phyloP scores from a whole-genome alignment of 2,797 vertebrate genomes.

The Spondyliosoma cantharus region DNA sequence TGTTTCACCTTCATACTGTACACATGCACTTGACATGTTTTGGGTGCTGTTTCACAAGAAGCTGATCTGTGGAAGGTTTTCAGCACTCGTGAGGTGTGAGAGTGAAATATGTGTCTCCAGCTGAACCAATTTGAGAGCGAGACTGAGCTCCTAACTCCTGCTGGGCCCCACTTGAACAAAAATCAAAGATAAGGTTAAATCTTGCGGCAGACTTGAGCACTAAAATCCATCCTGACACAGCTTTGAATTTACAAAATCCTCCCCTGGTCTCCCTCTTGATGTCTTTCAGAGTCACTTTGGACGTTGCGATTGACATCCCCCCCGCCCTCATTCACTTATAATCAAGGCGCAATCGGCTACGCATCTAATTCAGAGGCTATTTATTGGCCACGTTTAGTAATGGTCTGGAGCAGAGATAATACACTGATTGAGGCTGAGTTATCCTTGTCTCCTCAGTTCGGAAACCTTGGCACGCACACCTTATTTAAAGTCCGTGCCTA shows the following conservation, averaged over 20 bases:
- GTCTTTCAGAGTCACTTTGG: conserved; percentile 57
- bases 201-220: background rate
- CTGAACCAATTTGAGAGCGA: background rate
- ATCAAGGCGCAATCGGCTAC: conserved; percentile 71
- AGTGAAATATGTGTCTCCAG: background rate
- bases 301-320: conserved; percentile 39
- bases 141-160: background rate
- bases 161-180: background rate
- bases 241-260: conserved; percentile 13
- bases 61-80: background rate
- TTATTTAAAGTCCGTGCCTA: conserved; percentile 64
- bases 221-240: conserved; percentile 16
- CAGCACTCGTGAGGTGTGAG: background rate
- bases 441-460: conserved; percentile 56
- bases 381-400: conserved; percentile 48
- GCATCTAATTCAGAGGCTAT: conserved; percentile 66
- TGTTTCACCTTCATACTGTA: background rate
- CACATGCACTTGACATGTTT: background rate
- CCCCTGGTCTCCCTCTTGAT: background rate
- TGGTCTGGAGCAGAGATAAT: conserved; percentile 58
- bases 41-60: background rate
- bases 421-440: conserved; percentile 63
- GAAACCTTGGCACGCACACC: conserved; percentile 50
- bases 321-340: conserved; percentile 55
- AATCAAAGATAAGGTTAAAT: background rate